Percentiles rank a stretch among this genome's conserved stretches.
These are phyloP conservation scores for Anguilla anguilla DNA, from an alignment of 2,797 vertebrate genomes.

Conservation along the genomic window DNA sequence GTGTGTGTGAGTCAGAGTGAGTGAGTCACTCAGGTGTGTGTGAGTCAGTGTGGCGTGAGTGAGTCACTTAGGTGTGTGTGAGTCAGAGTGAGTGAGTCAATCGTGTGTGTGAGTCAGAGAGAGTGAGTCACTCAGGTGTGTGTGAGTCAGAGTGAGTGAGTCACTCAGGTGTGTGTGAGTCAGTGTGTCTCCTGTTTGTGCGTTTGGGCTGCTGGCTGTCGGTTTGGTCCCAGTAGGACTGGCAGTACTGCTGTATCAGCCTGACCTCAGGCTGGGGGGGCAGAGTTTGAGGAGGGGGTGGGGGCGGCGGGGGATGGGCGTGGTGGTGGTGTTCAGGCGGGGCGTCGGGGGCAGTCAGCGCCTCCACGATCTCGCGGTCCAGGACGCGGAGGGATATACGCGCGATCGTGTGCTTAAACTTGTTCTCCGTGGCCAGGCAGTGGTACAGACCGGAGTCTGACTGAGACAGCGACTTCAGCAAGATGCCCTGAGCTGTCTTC, in stretches of 20 bases:
- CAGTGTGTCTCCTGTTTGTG: constrained; percentile 71
- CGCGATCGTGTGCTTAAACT: constrained; percentile 79
- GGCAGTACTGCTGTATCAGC: constrained; percentile 80
- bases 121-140: constrained; percentile 82
- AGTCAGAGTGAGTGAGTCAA: too few species aligned
- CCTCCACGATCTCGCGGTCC: constrained; percentile 77
- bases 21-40: constrained; percentile 80
- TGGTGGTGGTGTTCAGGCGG: constrained; percentile 33
- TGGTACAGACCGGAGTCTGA: constrained; percentile 77
- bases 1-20: constrained; percentile 82
- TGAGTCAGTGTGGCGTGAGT: constrained; percentile 54
- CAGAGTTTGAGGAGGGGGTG: constrained; percentile 39
- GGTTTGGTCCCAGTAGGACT: constrained; percentile 78
- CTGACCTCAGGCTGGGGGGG: constrained; percentile 67
- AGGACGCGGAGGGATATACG: constrained; percentile 76
- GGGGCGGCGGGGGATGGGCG: constrained; percentile 32
- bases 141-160: constrained; percentile 56
- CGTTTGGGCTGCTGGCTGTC: constrained; percentile 64
- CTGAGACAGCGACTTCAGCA: constrained; percentile 75
- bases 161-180: constrained; percentile 31
- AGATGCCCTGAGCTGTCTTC: constrained; percentile 76
- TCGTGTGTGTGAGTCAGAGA: constrained; percentile 57
- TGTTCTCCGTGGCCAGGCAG: constrained; percentile 80
- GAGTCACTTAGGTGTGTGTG: neutral
- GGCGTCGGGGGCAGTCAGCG: constrained; percentile 72